phyloP scores from a whole-genome alignment of 2,113 vertebrate genomes.

The Clarias macrocephalus region DNA sequence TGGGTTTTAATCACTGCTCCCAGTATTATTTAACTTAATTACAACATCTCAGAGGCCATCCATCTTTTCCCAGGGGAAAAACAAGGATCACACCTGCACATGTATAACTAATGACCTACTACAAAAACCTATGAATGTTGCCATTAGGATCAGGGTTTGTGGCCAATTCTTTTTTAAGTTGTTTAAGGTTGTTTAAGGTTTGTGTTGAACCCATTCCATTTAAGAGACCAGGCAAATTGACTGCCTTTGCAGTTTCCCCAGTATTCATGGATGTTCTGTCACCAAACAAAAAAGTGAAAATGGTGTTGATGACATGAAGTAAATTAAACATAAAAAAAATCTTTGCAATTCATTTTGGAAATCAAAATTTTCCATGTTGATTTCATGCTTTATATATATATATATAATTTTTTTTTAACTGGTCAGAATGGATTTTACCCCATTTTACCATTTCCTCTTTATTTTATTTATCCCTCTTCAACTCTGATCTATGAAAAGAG shows the following conservation, averaged over 20 bases:
- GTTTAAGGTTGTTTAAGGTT: not conserved
- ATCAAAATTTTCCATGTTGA: no score
- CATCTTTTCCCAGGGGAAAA: constrained; percentile 3
- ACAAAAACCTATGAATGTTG: not conserved
- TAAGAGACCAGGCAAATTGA: not conserved
- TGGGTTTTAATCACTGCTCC: constrained; percentile 27
- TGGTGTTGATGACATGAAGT: no score
- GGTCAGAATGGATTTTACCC: no score
- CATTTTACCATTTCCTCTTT: not conserved
- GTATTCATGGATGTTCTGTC: no score
- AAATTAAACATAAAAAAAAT: no score
- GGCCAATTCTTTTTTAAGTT: not conserved
- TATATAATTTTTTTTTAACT: no score
- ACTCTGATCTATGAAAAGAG: not conserved
- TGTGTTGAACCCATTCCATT: not conserved
- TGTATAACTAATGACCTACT: not conserved
- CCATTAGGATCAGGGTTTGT: not conserved
- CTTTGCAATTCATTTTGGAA: no score
- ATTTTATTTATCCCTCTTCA: not conserved
- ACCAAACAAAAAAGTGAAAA: no score
- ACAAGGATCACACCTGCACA: not conserved
- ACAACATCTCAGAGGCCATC: not conserved
- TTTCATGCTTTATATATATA: no score
- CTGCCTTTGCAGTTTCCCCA: no score
- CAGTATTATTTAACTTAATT: constrained; percentile 34